These are phyloP conservation scores for Chanos chanos DNA, from an alignment of 2,797 vertebrate genomes.

Conservation along the genomic window DNA sequence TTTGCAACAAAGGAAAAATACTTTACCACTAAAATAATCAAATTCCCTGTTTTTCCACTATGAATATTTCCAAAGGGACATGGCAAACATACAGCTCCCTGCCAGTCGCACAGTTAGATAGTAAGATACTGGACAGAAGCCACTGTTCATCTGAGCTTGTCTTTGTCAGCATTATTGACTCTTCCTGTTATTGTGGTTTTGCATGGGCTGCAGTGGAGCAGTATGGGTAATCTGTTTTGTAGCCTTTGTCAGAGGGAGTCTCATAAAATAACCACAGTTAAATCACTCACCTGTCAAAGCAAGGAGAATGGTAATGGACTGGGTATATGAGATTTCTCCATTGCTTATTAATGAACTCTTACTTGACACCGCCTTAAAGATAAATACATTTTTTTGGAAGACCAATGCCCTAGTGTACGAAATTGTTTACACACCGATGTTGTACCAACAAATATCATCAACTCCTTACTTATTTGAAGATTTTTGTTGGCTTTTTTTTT, in stretches of 20 bases:
- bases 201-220: slow-evolving; percentile 52
- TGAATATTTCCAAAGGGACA: background rate
- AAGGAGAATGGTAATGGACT: no score
- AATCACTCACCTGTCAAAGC: slow-evolving; percentile 35
- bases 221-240: slow-evolving; percentile 52
- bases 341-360: no score
- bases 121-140: slow-evolving; percentile 18
- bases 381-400: no score
- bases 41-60: background rate
- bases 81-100: background rate
- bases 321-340: no score
- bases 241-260: slow-evolving; percentile 45
- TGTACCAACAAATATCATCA: no score
- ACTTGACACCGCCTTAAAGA: no score
- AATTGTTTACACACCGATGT: no score
- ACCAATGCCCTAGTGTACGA: no score
- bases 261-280: slow-evolving; percentile 32
- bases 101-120: slow-evolving; percentile 6
- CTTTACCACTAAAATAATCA: no score
- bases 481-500: no score
- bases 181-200: slow-evolving; percentile 45
- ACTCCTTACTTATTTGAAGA: no score
- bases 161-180: slow-evolving; percentile 62
- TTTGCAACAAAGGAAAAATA: no score
- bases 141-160: slow-evolving; percentile 6